Percentiles rank a stretch among this genome's conserved stretches.
These are phyloP conservation scores for Ichneumon xanthorius DNA, from an alignment of 2,888 invertebrate species.

Conservation along the genomic window DNA sequence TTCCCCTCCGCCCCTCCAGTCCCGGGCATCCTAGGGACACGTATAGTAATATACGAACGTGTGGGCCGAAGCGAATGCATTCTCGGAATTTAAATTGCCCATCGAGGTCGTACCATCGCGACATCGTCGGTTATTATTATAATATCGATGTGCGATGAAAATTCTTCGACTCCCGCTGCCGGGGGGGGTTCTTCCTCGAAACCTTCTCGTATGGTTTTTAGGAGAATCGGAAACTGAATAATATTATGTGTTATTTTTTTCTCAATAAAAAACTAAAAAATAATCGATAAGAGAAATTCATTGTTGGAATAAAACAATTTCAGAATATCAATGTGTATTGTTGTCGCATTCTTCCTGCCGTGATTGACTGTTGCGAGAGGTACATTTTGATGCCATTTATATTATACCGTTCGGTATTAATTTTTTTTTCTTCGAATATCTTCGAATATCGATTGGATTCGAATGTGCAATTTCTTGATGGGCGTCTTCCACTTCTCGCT, in stretches of 20 bases:
- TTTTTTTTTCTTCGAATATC: background rate
- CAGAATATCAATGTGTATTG: background rate
- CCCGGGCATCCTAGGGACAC: background rate
- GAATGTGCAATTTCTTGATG: background rate
- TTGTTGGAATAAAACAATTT: background rate
- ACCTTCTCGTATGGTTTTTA: background rate
- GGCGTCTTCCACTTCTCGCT: background rate
- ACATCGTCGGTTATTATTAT: slow-evolving; percentile 40
- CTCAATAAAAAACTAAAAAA: background rate
- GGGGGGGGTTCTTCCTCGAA: background rate
- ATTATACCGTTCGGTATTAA: background rate
- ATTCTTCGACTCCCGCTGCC: background rate
- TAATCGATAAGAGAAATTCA: background rate
- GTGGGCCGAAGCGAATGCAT: slow-evolving; percentile 60
- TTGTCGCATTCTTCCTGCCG: too few species aligned
- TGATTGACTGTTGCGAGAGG: too few species aligned
- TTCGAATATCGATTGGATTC: background rate
- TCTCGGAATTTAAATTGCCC: slow-evolving; percentile 62
- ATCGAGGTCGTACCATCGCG: slow-evolving; percentile 51
- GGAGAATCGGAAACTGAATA: slow-evolving; percentile 13
- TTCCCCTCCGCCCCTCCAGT: background rate
- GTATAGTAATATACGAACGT: slow-evolving; percentile 30
- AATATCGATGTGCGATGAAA: slow-evolving; percentile 33
- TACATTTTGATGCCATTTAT: background rate
- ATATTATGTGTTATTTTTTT: background rate